Conservation (phyloP, 2,113 vertebrate species). For the Sturnira hondurensis region DNA sequence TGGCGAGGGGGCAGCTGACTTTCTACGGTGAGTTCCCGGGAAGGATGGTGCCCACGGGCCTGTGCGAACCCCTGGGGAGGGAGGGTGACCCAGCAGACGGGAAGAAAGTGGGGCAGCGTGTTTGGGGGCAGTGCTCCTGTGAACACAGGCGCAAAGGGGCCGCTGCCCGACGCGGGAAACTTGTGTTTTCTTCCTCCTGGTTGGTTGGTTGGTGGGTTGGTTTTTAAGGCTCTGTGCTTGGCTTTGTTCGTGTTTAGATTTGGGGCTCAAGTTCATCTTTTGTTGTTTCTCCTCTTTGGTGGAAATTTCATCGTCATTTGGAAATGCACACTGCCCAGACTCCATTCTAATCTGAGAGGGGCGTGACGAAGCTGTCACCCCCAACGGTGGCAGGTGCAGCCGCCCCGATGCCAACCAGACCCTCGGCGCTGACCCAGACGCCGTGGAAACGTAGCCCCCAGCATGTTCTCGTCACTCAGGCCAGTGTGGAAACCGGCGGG, state of each 20-base stretch:
- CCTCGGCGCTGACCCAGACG: neutral
- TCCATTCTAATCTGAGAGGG: neutral
- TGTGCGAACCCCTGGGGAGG: neutral
- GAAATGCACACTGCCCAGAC: neutral
- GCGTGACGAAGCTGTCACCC: neutral
- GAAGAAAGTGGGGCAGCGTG: slow-evolving; percentile 29
- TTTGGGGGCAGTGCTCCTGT: neutral
- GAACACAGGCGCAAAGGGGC: neutral
- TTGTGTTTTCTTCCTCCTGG: neutral
- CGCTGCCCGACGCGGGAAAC: neutral
- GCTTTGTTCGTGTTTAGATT: neutral
- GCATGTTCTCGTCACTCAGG: rapidly evolving
- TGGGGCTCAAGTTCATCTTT: neutral
- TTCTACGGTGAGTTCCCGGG: slow-evolving; percentile 90
- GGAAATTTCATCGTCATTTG: neutral
- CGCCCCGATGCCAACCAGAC: neutral
- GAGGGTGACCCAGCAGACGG: slow-evolving; percentile 49
- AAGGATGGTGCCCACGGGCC: rapidly evolving
- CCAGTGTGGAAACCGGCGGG: neutral
- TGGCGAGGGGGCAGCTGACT: slow-evolving; percentile 92
- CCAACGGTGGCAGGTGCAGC: neutral
- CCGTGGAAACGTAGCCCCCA: neutral
- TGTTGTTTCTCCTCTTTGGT: slow-evolving; percentile 17
- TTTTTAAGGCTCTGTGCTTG: neutral
- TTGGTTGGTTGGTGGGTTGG: neutral